Base-by-base conservation (phyloP, 1,140 invertebrate genomes). In the Neodiprion lecontei region DNA sequence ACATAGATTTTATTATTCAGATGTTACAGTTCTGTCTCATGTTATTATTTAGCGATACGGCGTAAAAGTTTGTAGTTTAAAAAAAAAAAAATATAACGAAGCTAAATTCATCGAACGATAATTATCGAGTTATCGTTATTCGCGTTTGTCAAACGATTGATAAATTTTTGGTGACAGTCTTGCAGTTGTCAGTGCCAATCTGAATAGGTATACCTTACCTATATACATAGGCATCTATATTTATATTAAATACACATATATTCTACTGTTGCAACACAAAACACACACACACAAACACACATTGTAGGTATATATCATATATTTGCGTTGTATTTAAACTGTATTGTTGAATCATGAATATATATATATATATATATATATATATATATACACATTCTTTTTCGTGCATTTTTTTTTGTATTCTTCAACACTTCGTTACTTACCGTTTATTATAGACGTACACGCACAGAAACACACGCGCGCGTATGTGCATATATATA, bases 251-350 rank as follows among this genome's bases (percentile, higher is more conserved):
- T 69, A 53, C 5, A 40, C 47, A 14, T 72, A 67, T 69, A 66
- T 48, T 75, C 66, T 66, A 76, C 61, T 71, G 9, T 48, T 72
- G 73, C 67, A 80, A 80, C 79, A 80, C 79, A 77, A 75, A 75
- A 73, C 67, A 48, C 75, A 66, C 68, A 66, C 67, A 76, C 72
- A 53, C 17, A 17, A 17, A 17, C 17, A 17, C 17, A 50, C 11
- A 40, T 66, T 71, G 12, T n/a, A 48, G 21, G 1, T 48, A 9
- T 7, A 53, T 68, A 66, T 48, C 67, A n/a, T n/a, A 53, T 48
- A 23, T 49, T 50, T 50, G 28, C 69, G 69, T 7, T 65, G 49
- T 28, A 9, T 65, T 28, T 48, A 28, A 12, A 3, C 61, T 72
- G 28, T 17, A n/a, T 48, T 69, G 70, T 69, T 75, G 69, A 72